These are phyloP conservation scores for Sinopyrophorus schimmeli DNA, from an alignment of 2,888 invertebrate genomes.

Conservation along the genomic window DNA sequence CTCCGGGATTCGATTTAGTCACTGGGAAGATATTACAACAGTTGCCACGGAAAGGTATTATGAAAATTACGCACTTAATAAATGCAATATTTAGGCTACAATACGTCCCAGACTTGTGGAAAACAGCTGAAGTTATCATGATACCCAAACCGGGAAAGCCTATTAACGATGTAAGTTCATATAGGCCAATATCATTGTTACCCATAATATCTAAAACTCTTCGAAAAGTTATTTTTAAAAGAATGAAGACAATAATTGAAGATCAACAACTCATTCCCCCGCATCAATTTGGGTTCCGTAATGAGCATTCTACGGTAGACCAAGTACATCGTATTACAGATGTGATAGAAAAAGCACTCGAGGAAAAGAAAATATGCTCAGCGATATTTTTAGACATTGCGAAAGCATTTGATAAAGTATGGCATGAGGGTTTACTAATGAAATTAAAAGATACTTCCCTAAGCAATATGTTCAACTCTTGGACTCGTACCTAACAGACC, in stretches of 20 bases:
- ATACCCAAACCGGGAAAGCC: slow-evolving; percentile 10
- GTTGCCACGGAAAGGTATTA: too few species aligned
- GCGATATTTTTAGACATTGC: slow-evolving; percentile 12
- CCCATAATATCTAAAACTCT: slow-evolving; percentile 9
- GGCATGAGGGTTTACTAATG: slow-evolving; percentile 5
- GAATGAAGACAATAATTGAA: slow-evolving; percentile 9
- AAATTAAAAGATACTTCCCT: slow-evolving; percentile 6
- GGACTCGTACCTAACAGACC: slow-evolving; percentile 10
- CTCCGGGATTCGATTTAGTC: too few species aligned
- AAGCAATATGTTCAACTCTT: slow-evolving; percentile 7
- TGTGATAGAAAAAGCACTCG: slow-evolving; percentile 4
- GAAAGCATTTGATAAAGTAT: slow-evolving; percentile 12
- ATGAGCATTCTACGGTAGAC: slow-evolving; percentile 1
- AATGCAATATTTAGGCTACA: slow-evolving; percentile 8
- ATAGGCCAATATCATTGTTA: slow-evolving; percentile 11
- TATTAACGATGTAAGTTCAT: slow-evolving; percentile 5
- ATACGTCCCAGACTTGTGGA: slow-evolving; percentile 6
- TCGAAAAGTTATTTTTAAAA: slow-evolving; percentile 5
- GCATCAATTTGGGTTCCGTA: slow-evolving; percentile 7
- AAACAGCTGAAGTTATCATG: slow-evolving; percentile 5
- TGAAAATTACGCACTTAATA: slow-evolving; percentile 5
- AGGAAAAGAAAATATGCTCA: slow-evolving; percentile 1
- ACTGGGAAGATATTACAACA: too few species aligned
- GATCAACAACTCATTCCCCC: slow-evolving; percentile 1
- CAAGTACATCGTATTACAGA: slow-evolving; percentile 11